phyloP scores from a whole-genome alignment of 2,888 invertebrate species.

The Panzeria rudis region DNA sequence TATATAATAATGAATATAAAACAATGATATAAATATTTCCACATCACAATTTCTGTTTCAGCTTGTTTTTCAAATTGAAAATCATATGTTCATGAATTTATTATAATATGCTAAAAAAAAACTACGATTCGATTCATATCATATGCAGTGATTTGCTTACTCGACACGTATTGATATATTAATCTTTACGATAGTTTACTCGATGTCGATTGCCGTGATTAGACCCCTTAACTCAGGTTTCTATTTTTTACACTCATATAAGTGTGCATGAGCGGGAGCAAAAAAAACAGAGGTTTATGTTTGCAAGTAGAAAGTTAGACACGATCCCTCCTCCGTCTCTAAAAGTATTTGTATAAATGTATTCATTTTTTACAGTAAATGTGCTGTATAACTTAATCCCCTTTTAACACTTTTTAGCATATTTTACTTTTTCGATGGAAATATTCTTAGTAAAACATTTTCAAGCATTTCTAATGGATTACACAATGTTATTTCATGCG shows the following conservation, averaged over 20 bases:
- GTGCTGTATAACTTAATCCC: slow-evolving; percentile 54
- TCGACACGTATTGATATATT: no score
- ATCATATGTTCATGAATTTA: no score
- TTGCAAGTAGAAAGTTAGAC: neutral
- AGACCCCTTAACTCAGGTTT: no score
- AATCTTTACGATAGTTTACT: no score
- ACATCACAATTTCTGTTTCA: no score
- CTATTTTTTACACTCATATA: neutral
- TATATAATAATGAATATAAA: no score
- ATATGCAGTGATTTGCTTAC: no score
- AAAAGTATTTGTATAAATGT: slow-evolving; percentile 8
- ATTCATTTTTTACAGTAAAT: neutral
- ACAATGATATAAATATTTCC: no score
- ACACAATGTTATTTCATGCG: slow-evolving; percentile 14
- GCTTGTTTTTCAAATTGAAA: no score
- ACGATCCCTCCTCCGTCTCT: neutral
- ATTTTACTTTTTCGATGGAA: slow-evolving; percentile 47
- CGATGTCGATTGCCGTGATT: no score
- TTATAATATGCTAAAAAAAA: no score
- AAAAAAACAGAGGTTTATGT: neutral
- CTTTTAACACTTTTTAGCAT: slow-evolving; percentile 65
- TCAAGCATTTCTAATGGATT: slow-evolving; percentile 45
- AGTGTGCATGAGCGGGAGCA: neutral
- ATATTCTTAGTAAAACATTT: slow-evolving; percentile 15
- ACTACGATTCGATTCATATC: no score